These are phyloP conservation scores for Julus scandinavius DNA, from an alignment of 2,888 invertebrate genomes.

Conservation along the genomic window DNA sequence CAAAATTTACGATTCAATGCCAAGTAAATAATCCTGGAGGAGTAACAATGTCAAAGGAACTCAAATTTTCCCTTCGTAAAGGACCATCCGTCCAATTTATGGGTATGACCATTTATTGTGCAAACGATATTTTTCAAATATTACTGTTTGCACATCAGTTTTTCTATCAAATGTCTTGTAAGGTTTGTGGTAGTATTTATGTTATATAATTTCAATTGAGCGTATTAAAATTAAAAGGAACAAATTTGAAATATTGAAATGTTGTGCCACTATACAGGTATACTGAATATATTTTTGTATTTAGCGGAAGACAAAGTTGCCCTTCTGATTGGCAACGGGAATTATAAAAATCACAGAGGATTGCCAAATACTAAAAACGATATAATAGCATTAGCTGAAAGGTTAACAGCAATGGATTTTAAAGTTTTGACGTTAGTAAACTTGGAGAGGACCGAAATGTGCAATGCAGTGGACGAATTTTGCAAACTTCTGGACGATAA, in stretches of 20 bases:
- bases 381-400: background rate
- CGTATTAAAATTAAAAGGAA: no score
- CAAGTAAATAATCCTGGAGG: background rate
- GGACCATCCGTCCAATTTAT: background rate
- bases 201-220: no score
- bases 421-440: conserved; percentile 49
- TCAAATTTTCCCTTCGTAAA: background rate
- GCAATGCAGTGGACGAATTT: conserved; percentile 46
- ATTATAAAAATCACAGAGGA: background rate
- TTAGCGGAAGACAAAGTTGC: conserved; percentile 54
- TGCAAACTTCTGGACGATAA: conserved; percentile 38
- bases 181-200: no score
- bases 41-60: background rate
- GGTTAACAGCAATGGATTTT: conserved; percentile 45
- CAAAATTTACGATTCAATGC: background rate
- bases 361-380: background rate
- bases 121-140: no score
- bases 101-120: background rate
- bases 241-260: no score
- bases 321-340: conserved; percentile 45
- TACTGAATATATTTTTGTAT: background rate
- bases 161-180: no score
- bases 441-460: conserved; percentile 50
- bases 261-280: no score
- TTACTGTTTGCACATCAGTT: background rate